A percentile compares a stretch with the other conserved stretches of the same genome.
These are phyloP conservation scores for Okamejei kenojei DNA, from an alignment of 2,797 vertebrate genomes.

Conservation along the genomic window DNA sequence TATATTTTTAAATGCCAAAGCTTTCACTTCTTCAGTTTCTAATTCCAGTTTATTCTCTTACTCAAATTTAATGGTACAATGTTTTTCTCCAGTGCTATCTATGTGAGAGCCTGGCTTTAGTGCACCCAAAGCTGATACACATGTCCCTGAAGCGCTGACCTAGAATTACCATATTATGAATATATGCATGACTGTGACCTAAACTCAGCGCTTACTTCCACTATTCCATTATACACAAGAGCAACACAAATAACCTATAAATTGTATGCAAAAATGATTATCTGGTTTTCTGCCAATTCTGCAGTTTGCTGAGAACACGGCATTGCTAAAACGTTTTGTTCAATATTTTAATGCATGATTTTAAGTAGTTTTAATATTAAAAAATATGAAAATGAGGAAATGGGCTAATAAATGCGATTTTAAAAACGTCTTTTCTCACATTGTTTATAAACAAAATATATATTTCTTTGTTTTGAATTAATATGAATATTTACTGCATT, in stretches of 20 bases:
- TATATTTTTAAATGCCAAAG: background rate
- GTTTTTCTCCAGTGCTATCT: background rate
- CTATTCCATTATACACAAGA: background rate
- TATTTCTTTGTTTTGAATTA: background rate
- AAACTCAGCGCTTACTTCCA: background rate
- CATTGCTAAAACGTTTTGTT: background rate
- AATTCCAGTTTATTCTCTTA: background rate
- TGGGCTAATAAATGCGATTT: background rate
- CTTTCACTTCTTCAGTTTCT: background rate
- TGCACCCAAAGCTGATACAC: background rate
- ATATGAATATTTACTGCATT: background rate
- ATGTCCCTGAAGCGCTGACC: background rate
- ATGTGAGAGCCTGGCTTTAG: background rate
- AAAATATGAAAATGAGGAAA: background rate
- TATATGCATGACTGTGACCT: background rate
- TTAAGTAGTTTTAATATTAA: background rate
- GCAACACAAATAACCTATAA: background rate
- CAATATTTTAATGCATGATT: background rate
- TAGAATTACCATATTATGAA: background rate
- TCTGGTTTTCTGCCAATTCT: background rate
- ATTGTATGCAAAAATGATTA: background rate
- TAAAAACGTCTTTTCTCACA: background rate
- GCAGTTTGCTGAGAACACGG: background rate
- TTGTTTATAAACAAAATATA: too few relatives aligned
- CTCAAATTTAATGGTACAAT: background rate